A percentile compares a stretch with the other conserved stretches of the same genome.
Evolutionary conservation across 2,113 vertebrate species (phyloP).

Genomic region (Hemichromis elongatus): DNA sequence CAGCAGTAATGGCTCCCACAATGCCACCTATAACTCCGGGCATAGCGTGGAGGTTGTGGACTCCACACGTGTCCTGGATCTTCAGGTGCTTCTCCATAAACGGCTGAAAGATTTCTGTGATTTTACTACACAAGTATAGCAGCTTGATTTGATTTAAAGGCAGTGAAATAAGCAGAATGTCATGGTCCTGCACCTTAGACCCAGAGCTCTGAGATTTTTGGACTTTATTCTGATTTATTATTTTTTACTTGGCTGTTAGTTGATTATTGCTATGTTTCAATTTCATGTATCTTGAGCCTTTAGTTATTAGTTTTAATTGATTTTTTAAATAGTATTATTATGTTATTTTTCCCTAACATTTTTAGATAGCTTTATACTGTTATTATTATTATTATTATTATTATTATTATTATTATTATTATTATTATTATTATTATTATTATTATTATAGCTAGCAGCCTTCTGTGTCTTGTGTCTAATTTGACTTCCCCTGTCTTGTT

Average conservation of each 20-base stretch:
- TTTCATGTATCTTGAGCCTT: no score
- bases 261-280: no score
- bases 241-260: no score
- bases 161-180: background rate
- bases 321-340: no score
- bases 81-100: conserved; percentile 83
- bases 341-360: no score
- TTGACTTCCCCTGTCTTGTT: background rate
- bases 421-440: background rate
- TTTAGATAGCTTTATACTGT: no score
- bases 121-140: background rate
- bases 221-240: no score
- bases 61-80: conserved; percentile 94
- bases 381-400: no score
- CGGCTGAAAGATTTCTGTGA: conserved; percentile 70
- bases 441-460: background rate
- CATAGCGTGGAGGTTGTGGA: conserved; percentile 95
- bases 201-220: no score
- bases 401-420: no score
- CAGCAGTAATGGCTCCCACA: conserved; percentile 88
- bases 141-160: background rate
- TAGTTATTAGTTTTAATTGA: no score
- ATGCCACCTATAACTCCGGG: conserved; percentile 90
- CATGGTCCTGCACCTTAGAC: no score
- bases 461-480: background rate